phyloP scores from a whole-genome alignment of 2,888 invertebrate genomes.

The Epinotia nisella region DNA sequence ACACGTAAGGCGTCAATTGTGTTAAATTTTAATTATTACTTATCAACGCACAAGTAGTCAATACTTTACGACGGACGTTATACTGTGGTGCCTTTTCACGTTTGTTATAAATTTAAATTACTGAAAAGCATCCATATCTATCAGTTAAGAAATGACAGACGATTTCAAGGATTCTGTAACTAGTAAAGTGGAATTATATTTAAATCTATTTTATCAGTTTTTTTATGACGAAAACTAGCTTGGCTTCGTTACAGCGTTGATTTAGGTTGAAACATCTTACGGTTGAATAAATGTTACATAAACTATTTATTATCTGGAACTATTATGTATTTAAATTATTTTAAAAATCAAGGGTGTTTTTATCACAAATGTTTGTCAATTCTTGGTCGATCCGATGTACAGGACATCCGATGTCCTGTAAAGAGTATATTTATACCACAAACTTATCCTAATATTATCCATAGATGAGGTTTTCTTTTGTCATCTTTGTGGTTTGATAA shows the following conservation, averaged over 20 bases:
- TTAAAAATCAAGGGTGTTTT: neutral
- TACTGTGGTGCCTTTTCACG: conserved; percentile 26
- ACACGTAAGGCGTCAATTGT: neutral
- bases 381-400: neutral
- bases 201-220: neutral
- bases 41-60: conserved; percentile 14
- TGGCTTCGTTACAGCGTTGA: neutral
- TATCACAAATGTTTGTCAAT: neutral
- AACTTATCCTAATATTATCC: conserved; percentile 56
- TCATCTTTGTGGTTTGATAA: conserved; percentile 80
- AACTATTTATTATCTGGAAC: neutral
- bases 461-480: conserved; percentile 81
- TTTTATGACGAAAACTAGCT: neutral
- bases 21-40: neutral
- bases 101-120: conserved; percentile 13
- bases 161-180: neutral
- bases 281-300: neutral
- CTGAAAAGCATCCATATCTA: neutral
- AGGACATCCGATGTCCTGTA: conserved; percentile 14
- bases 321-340: neutral
- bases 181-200: neutral
- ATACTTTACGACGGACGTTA: conserved; percentile 1
- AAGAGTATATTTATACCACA: conserved; percentile 26
- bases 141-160: neutral
- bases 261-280: neutral